Evolutionary conservation across 2,113 vertebrate species (phyloP).

Genomic region (Myiozetetes cayanensis): DNA sequence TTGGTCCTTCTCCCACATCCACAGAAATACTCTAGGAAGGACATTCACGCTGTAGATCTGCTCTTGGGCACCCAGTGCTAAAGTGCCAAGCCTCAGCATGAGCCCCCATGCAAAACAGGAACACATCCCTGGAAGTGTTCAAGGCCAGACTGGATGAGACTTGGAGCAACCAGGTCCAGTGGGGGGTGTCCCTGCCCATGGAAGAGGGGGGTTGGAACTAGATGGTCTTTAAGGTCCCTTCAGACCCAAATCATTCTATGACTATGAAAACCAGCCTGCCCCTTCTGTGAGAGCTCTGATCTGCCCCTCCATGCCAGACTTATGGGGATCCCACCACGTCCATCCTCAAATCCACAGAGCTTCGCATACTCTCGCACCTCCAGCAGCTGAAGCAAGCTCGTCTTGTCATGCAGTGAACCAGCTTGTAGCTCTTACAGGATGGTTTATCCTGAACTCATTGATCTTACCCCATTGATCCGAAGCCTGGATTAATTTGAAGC

Average conservation of each 20-base stretch:
- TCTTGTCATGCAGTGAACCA: neutral
- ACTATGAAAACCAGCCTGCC: neutral
- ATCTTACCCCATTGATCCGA: neutral
- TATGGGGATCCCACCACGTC: neutral
- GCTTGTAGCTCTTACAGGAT: neutral
- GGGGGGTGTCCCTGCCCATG: neutral
- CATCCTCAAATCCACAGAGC: neutral
- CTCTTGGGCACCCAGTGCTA: accelerated
- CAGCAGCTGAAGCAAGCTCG: neutral
- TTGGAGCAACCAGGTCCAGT: neutral
- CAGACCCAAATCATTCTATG: neutral
- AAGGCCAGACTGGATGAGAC: neutral
- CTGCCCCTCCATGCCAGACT: neutral
- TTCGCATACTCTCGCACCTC: neutral
- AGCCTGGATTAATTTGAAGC: conserved; percentile 3
- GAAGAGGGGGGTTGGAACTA: neutral
- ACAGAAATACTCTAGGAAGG: conserved; percentile 9
- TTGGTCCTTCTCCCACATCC: neutral
- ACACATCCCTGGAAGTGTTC: neutral
- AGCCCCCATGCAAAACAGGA: neutral
- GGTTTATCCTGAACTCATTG: neutral
- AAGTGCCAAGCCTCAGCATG: neutral
- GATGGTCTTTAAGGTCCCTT: neutral
- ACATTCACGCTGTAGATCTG: neutral
- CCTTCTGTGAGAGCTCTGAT: neutral